phyloP scores from a whole-genome alignment of 1,140 invertebrate species.

The Acromyrmex echinatior region DNA sequence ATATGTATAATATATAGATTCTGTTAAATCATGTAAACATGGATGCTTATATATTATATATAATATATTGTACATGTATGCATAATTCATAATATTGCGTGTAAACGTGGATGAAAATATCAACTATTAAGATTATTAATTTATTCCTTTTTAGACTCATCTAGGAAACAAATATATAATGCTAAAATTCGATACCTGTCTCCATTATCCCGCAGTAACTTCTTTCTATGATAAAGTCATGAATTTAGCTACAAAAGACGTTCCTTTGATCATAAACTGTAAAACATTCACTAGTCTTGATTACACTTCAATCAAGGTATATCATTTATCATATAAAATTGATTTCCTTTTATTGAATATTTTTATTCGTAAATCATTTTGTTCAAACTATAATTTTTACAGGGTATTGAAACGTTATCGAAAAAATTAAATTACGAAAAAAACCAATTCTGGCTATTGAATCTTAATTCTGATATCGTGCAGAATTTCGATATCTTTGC shows the following conservation, averaged over 20 bases:
- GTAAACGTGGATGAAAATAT: not conserved
- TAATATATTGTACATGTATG: not conserved
- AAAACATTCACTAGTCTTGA: constrained; percentile 88
- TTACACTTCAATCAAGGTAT: constrained; percentile 89
- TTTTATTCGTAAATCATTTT: not conserved
- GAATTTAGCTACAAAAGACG: constrained; percentile 82
- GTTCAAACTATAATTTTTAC: constrained; percentile 29
- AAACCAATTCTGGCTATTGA: constrained; percentile 81
- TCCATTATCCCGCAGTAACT: constrained; percentile 90
- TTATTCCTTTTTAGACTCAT: constrained; percentile 73
- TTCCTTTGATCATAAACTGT: constrained; percentile 89
- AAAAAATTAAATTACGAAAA: constrained; percentile 79
- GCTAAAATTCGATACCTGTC: constrained; percentile 88
- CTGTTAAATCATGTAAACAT: too few relatives aligned
- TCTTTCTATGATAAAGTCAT: constrained; percentile 87
- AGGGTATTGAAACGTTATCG: constrained; percentile 83
- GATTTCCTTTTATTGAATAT: constrained; percentile 13
- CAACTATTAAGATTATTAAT: constrained; percentile 5
- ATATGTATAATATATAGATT: too few relatives aligned
- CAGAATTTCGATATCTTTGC: constrained; percentile 75
- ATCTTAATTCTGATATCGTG: constrained; percentile 75
- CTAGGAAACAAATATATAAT: constrained; percentile 86
- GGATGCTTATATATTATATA: not conserved
- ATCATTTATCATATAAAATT: constrained; percentile 18
- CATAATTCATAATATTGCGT: too few relatives aligned